These are phyloP conservation scores for Pelobates fuscus DNA, from an alignment of 2,113 vertebrate genomes.

Conservation along the genomic window DNA sequence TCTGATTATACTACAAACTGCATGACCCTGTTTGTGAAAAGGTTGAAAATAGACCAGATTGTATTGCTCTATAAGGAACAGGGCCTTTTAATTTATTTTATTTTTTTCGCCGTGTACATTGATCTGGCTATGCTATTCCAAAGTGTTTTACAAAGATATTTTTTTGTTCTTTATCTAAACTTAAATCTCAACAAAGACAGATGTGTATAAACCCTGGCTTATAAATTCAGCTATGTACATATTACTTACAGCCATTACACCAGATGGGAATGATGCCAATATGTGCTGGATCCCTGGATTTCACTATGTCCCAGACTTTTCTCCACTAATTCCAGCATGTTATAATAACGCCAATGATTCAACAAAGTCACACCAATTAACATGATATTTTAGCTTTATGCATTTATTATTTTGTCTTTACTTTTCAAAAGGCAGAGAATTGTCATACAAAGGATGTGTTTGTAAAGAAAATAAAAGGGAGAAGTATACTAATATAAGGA, in stretches of 20 bases:
- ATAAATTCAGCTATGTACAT: neutral
- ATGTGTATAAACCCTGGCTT: constrained; percentile 6
- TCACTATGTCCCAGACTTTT: neutral
- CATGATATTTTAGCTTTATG: neutral
- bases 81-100: no score
- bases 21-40: no score
- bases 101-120: no score
- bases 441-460: no score
- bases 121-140: no score
- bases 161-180: neutral
- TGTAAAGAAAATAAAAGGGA: no score
- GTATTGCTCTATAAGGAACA: no score
- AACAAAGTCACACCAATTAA: constrained; percentile 11
- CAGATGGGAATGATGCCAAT: constrained; percentile 27
- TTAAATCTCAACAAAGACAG: constrained; percentile 1
- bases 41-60: no score
- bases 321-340: neutral
- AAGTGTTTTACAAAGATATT: no score
- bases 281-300: neutral
- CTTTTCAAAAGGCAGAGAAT: neutral
- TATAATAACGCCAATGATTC: neutral
- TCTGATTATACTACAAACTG: no score
- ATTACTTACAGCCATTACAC: constrained; percentile 12
- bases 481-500: no score
- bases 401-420: neutral